Evolutionary conservation across 2,113 vertebrate species (phyloP).

Genomic region (Hippocampus guttulatus): DNA sequence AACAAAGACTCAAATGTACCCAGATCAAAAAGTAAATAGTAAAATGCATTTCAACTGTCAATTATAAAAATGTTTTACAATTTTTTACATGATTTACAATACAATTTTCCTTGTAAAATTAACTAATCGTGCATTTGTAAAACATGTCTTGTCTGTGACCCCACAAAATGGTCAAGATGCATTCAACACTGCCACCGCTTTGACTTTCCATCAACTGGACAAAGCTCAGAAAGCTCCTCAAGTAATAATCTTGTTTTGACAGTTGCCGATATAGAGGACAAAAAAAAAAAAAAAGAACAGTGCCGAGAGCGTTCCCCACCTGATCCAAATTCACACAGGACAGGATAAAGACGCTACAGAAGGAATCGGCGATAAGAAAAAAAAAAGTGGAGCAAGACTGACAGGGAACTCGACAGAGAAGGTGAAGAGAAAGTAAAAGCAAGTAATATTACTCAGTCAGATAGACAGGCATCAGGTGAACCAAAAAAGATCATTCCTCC

Average conservation of each 20-base stretch:
- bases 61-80: too few relatives aligned
- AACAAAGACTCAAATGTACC: too few relatives aligned
- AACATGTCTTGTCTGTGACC: constrained; percentile 52
- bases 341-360: constrained; percentile 55
- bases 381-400: constrained; percentile 5
- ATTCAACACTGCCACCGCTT: constrained; percentile 59
- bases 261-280: constrained; percentile 74
- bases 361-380: constrained; percentile 16
- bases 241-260: constrained; percentile 74
- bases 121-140: constrained; percentile 23
- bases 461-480: constrained; percentile 43
- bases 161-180: constrained; percentile 63
- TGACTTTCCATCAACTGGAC: constrained; percentile 57
- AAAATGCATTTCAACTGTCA: too few relatives aligned
- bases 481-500: constrained; percentile 55
- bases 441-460: constrained; percentile 63
- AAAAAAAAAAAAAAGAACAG: constrained; percentile 55
- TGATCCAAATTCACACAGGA: constrained; percentile 67
- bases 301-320: constrained; percentile 59
- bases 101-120: too few relatives aligned
- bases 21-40: too few relatives aligned
- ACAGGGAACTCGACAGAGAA: constrained; percentile 38
- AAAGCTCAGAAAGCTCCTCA: constrained; percentile 64
- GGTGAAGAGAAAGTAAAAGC: constrained; percentile 53
- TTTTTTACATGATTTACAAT: too few relatives aligned